Evolutionary conservation across 2,113 vertebrate species (phyloP).

Genomic region (Chaetodon trifascialis): DNA sequence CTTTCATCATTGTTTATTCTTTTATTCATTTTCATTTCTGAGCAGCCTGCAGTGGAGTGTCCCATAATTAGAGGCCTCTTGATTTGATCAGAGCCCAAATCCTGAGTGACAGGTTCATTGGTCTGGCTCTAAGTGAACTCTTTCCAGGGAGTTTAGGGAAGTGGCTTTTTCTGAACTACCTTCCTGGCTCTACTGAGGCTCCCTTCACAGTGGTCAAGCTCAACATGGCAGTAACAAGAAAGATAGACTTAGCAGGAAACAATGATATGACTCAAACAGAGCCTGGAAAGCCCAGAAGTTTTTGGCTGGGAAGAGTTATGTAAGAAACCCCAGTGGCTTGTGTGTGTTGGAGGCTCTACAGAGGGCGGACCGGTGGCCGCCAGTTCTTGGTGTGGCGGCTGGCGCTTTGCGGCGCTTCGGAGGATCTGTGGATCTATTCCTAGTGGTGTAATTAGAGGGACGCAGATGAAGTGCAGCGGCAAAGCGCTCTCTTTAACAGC

Average conservation of each 20-base stretch:
- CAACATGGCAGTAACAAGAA: slow-evolving; percentile 62
- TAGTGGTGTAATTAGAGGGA: slow-evolving; percentile 82
- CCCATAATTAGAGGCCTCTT: slow-evolving; percentile 51
- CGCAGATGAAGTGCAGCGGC: slow-evolving; percentile 75
- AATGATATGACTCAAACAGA: slow-evolving; percentile 71
- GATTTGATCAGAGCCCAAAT: slow-evolving; percentile 58
- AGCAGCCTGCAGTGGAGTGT: slow-evolving; percentile 48
- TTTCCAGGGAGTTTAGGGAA: slow-evolving; percentile 47
- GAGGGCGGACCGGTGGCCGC: slow-evolving; percentile 64
- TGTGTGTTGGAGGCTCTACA: slow-evolving; percentile 76
- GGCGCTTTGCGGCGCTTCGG: slow-evolving; percentile 67
- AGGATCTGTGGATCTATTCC: slow-evolving; percentile 80
- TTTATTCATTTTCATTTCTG: slow-evolving; percentile 55
- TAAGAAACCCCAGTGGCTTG: slow-evolving; percentile 75
- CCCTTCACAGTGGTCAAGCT: slow-evolving; percentile 50
- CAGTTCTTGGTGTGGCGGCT: slow-evolving; percentile 76
- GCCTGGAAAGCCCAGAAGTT: slow-evolving; percentile 61
- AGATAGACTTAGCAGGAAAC: slow-evolving; percentile 60
- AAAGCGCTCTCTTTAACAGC: slow-evolving; percentile 78
- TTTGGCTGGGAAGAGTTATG: slow-evolving; percentile 73
- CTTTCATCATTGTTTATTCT: slow-evolving; percentile 63
- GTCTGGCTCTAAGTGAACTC: slow-evolving; percentile 43
- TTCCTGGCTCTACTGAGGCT: slow-evolving; percentile 32
- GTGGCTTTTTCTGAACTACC: slow-evolving; percentile 45
- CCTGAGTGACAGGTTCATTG: slow-evolving; percentile 49